These are phyloP conservation scores for Apostichopus japonicus DNA, from an alignment of 35 echinoderm and acorn worm genomes.

Conservation along the genomic window DNA sequence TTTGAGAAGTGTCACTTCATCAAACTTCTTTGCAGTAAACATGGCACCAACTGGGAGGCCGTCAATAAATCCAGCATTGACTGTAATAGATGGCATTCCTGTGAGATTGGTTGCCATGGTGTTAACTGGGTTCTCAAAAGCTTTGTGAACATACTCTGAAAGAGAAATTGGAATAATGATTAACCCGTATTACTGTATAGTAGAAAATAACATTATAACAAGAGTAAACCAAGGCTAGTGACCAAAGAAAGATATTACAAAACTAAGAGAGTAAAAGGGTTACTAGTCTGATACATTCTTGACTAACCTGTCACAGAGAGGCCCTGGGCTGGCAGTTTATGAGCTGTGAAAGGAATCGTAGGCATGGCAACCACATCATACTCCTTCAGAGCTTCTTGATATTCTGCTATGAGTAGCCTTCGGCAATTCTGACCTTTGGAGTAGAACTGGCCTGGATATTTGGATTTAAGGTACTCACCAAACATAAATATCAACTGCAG, in stretches of 20 bases:
- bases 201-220: no score
- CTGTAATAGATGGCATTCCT: conserved; percentile 70
- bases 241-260: no score
- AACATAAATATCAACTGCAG: conserved; percentile 51
- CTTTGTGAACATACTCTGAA: conserved; percentile 44
- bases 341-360: conserved; percentile 76
- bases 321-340: conserved; percentile 57
- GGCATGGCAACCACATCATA: conserved; percentile 82
- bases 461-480: conserved; percentile 66
- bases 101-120: conserved; percentile 62
- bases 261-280: background rate
- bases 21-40: conserved; percentile 65
- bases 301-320: conserved; percentile 19
- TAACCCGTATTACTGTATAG: no score
- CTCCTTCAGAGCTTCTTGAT: conserved; percentile 57
- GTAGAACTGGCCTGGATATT: conserved; percentile 66
- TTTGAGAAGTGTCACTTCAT: conserved; percentile 65
- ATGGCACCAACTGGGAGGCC: conserved; percentile 71
- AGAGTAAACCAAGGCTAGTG: no score
- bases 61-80: conserved; percentile 66
- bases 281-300: background rate
- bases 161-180: background rate
- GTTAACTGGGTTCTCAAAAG: conserved; percentile 12
- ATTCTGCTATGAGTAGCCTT: conserved; percentile 44
- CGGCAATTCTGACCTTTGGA: conserved; percentile 77